Evolutionary conservation across 2,888 invertebrate species (phyloP), one percentile per base, ranked within the genome.

Genomic region (Encarsia formosa): DNA sequence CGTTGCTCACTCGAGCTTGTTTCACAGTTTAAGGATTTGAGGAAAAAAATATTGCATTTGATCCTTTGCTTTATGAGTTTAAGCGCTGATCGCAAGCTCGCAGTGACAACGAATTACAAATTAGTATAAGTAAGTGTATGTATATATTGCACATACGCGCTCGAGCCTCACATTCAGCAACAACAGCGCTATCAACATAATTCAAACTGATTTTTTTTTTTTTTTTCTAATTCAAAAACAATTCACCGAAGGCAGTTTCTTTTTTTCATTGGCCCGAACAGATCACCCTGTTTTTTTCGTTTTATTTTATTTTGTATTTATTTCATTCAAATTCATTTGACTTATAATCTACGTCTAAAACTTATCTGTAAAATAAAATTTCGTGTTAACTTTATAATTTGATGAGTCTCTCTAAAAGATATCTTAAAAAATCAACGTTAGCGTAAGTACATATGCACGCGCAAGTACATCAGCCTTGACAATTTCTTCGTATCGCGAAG

Each of bases 71-170:
- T 9, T 34, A 9, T 1, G n/a, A 15, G 16, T 34, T 52, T 40
- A 37, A 35, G 43, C 42, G 19, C 15, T 34, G 9, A 47, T 41
- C 18, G 19, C 49, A 40, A 49, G 22, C 37, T 43, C 40, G 46
- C 46, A 34, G 41, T 43, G 39, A 32, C 45, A 49, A 42, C 38
- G 32, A 42, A 38, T 45, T 16, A 22, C 38, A 50, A 45, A 44
- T 37, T 22, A 13, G 38, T 39, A 22, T 41, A 42, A 19, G 39
- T 55, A 38, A 61, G 52, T 52, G 51, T 58, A 60, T 59, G 43
- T 56, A 60, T 56, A 45, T 59, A 60, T 59, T 60, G 51, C 57
- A 59, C 52, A 54, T 57, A 56, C 56, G 52, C 55, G 51, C 50
- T 31, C 47, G 51, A 43, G 29, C 44, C 19, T 38, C 52, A 42